A percentile compares a stretch with the other conserved stretches of the same genome.
Evolutionary conservation across 1,140 invertebrate genomes (phyloP).

Genomic region (Chironomus tepperi): DNA sequence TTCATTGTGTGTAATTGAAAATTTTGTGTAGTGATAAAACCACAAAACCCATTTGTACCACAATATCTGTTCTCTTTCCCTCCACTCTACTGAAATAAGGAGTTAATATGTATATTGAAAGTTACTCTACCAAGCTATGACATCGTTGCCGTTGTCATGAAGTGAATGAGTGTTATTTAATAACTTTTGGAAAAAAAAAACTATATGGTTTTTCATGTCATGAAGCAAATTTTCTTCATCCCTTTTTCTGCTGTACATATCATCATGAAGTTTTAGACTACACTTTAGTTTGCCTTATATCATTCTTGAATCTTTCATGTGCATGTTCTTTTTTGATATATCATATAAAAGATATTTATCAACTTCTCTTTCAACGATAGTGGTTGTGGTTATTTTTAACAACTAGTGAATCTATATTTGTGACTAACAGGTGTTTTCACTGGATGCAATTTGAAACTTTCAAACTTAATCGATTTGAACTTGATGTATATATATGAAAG

Average conservation of each 20-base stretch:
- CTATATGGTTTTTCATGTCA: not conserved
- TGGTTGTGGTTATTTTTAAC: too few relatives aligned
- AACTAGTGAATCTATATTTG: not conserved
- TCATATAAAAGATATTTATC: too few relatives aligned
- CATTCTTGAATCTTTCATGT: too few relatives aligned
- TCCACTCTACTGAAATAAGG: too few relatives aligned
- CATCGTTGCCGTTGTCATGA: not conserved
- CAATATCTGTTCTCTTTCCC: not conserved
- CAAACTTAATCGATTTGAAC: not conserved
- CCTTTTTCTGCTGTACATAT: not conserved
- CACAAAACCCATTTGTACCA: not conserved
- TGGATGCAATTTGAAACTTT: not conserved
- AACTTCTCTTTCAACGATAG: too few relatives aligned
- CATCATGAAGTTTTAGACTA: too few relatives aligned
- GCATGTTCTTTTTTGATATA: too few relatives aligned
- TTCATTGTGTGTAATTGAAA: conserved; percentile 3
- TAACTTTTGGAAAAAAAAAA: conserved; percentile 15
- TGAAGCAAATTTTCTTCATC: conserved; percentile 5
- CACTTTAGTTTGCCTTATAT: too few relatives aligned
- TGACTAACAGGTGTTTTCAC: not conserved
- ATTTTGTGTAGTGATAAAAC: conserved; percentile 7
- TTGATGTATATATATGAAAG: not conserved
- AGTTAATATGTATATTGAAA: too few relatives aligned
- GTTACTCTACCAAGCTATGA: not conserved
- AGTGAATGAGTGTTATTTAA: conserved; percentile 13